These are phyloP conservation scores for Stomorhina lunata DNA, from an alignment of 2,888 invertebrate species.

Conservation along the genomic window DNA sequence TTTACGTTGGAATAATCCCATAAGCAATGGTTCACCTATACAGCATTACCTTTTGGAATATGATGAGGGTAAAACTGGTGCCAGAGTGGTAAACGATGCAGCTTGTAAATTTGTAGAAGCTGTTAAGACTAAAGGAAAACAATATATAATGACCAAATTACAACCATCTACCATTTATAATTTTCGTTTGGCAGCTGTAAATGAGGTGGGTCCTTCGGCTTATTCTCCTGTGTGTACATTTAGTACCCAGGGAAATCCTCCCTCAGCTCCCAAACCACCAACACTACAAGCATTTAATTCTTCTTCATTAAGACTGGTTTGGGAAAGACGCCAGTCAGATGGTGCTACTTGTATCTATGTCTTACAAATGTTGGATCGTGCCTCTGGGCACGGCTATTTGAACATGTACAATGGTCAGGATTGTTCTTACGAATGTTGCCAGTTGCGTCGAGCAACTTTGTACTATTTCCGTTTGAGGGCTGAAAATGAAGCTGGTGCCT, in stretches of 20 bases:
- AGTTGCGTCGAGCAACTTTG: slow-evolving; percentile 87
- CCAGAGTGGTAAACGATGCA: slow-evolving; percentile 78
- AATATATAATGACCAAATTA: slow-evolving; percentile 87
- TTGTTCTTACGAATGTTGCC: slow-evolving; percentile 84
- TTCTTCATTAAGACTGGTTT: slow-evolving; percentile 85
- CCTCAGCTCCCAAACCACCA: slow-evolving; percentile 89
- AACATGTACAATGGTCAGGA: slow-evolving; percentile 90
- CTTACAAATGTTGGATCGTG: slow-evolving; percentile 88
- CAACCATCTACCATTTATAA: slow-evolving; percentile 89
- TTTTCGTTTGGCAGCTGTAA: slow-evolving; percentile 91
- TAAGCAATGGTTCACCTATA: slow-evolving; percentile 90
- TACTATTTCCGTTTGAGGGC: slow-evolving; percentile 91
- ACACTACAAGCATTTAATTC: slow-evolving; percentile 84
- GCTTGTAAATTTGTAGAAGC: slow-evolving; percentile 83
- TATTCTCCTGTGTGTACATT: slow-evolving; percentile 86
- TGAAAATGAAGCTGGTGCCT: slow-evolving; percentile 90
- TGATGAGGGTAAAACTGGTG: slow-evolving; percentile 83
- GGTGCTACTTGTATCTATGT: slow-evolving; percentile 84
- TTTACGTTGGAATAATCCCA: slow-evolving; percentile 86
- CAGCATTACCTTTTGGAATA: slow-evolving; percentile 88
- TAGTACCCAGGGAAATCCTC: slow-evolving; percentile 90
- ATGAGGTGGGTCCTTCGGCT: slow-evolving; percentile 88
- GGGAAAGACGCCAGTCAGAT: slow-evolving; percentile 88
- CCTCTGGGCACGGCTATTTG: slow-evolving; percentile 88
- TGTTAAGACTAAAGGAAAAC: slow-evolving; percentile 86